Evolutionary conservation across 2,797 vertebrate species (phyloP).

Genomic region (Trachops cirrhosus): DNA sequence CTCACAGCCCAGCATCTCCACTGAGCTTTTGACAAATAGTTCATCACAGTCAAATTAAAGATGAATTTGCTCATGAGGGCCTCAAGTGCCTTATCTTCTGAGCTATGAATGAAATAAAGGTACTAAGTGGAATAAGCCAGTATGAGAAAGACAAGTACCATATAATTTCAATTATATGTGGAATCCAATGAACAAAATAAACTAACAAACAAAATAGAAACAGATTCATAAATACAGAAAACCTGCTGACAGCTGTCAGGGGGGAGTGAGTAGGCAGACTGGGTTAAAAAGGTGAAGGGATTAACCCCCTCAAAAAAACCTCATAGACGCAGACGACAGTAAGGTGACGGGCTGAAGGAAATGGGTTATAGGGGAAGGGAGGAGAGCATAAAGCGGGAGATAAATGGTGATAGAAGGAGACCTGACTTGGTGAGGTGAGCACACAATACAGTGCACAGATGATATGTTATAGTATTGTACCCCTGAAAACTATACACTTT

Average conservation of each 20-base stretch:
- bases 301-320: too few relatives aligned
- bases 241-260: background rate
- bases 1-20: background rate
- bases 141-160: background rate
- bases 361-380: background rate
- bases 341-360: background rate
- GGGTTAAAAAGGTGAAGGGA: background rate
- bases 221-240: background rate
- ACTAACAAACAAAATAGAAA: background rate
- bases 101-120: constrained; percentile 6
- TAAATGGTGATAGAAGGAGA: background rate
- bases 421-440: background rate
- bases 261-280: background rate
- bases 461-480: background rate
- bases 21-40: background rate
- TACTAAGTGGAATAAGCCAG: background rate
- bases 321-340: background rate
- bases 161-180: background rate
- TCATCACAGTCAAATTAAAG: background rate
- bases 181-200: background rate
- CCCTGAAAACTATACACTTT: background rate
- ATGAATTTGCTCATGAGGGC: background rate
- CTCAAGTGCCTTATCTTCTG: background rate
- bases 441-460: background rate
- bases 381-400: background rate